Base-by-base conservation (phyloP, 2,888 invertebrate genomes). In the Chrysopilus asiliformis region DNA sequence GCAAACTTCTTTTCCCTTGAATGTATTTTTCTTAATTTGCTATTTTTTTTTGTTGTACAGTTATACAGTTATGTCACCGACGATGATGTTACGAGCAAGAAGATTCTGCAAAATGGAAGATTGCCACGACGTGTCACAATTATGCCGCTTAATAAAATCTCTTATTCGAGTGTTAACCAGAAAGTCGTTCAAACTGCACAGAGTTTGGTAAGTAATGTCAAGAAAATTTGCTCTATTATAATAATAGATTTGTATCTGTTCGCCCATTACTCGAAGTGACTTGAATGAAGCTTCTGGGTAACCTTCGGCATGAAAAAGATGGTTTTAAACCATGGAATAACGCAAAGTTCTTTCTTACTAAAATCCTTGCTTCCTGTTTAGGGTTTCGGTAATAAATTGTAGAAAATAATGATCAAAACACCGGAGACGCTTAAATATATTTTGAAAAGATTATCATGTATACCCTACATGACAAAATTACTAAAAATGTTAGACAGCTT, bases 1-100 rank as follows among this genome's bases (percentile, higher is more conserved):
- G 40, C 36, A 36, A 33, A 24, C 14, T 32, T 32, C 18, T 22
- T 42, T 40, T 41, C 20, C 30, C 34, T 28, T 18, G 14, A 15
- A 36, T 34, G 12, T 39, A n/a, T 32, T 29, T 17, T 30, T 34
- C 13, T 32, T 37, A 32, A 25, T 7, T n/a, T 15, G 32, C 10
- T 10, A 31, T 16, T 37, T 22, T n/a, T 25, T 36, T 4, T 34
- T 20, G 27, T 9, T 48, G 60, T 65, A 29, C 57, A 93, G 87
- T 59, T 95, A 17, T 89, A 80, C 64, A 86, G 91, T 65, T 80
- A 94, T 40, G 79, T 95, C 32, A 87, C 91, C 22, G 87, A 93
- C 54, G 80, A 77, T 29, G 90, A 91, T 53, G 66, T 68, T 35
- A 85, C 87, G 0, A 81, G 84, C 50, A 90, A 89, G 60, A 72